These are phyloP conservation scores for Stictocephala bisonia DNA, from an alignment of 2,888 invertebrate species.

Conservation along the genomic window DNA sequence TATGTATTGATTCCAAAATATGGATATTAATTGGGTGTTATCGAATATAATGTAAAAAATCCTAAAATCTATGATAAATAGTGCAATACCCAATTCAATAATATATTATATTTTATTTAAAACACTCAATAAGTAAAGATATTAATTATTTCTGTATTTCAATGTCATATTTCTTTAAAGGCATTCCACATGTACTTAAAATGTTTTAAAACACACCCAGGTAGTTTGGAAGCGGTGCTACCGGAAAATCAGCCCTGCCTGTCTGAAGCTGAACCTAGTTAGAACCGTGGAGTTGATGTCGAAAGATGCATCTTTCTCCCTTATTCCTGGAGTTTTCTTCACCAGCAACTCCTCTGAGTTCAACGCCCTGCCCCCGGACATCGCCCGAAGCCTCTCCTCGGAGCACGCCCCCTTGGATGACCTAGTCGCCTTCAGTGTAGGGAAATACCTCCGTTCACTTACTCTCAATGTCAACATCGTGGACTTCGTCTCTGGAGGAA, in stretches of 20 bases:
- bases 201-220: not conserved
- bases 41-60: too few relatives aligned
- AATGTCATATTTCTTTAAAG: not conserved
- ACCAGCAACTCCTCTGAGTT: conserved; percentile 18
- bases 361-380: conserved; percentile 10
- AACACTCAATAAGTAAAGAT: too few relatives aligned
- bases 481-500: conserved; percentile 8
- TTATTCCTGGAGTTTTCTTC: conserved; percentile 29
- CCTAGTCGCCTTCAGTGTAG: conserved; percentile 32
- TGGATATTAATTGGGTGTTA: too few relatives aligned
- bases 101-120: too few relatives aligned
- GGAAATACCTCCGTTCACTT: conserved; percentile 28
- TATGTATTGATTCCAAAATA: too few relatives aligned
- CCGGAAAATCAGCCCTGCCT: conserved; percentile 25
- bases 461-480: conserved; percentile 35
- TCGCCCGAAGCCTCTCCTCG: conserved; percentile 31
- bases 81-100: too few relatives aligned
- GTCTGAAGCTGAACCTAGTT: conserved; percentile 36
- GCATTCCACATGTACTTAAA: not conserved
- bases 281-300: conserved; percentile 31
- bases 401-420: conserved; percentile 32
- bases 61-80: too few relatives aligned
- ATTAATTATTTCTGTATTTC: not conserved
- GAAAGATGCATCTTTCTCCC: conserved; percentile 6
- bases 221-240: conserved; percentile 40